Base-by-base conservation (phyloP, 1,140 invertebrate species). In the Cryptotermes secundus region DNA sequence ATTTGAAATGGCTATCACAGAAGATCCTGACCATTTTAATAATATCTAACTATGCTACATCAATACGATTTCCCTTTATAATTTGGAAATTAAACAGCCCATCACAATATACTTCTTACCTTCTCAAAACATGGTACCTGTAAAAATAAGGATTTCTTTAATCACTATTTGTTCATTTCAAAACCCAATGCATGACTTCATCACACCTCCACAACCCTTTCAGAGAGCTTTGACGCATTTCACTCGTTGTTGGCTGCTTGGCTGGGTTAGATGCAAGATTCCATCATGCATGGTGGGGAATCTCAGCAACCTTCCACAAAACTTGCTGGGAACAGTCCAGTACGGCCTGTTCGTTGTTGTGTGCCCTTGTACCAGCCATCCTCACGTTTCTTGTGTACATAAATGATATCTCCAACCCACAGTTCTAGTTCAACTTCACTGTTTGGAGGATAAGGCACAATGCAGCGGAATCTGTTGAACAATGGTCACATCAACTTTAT, bases 321-420 rank as follows among this genome's bases (percentile, higher is more conserved):
- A 88, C 96, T 98, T 65, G 96, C 96, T 3, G 97, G 97, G 90
- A 99, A 98, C 3, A 99, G 92, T 12, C 97, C 97, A 3, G 96
- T 97, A 86, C 96, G 95, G 26, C 97, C 97, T 3, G 96, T 97
- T 80, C 96, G 92, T 87, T 97, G 94, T 86, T 96, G 93, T 1
- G 96, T 98, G 10, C 97, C 97, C 89, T 98, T 98, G 88, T 96
- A 98, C 97, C 97, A 99, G 24, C 97, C 97, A 88, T 98, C 97
- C 36, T 98, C 97, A 59, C 97, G 93, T 89, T 98, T 98, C 86
- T 96, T 96, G 88, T 96, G 95, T 7, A 98, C 97, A 87, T 96
- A 95, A 83, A 98, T 96, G 82, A 98, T 94, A 88, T 99, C 97
- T 35, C 97, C 96, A 31, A 97, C 93, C 86, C 96, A 95, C 2